Conservation (phyloP, 2,797 vertebrate species). For the Anisognathus igniventris region DNA sequence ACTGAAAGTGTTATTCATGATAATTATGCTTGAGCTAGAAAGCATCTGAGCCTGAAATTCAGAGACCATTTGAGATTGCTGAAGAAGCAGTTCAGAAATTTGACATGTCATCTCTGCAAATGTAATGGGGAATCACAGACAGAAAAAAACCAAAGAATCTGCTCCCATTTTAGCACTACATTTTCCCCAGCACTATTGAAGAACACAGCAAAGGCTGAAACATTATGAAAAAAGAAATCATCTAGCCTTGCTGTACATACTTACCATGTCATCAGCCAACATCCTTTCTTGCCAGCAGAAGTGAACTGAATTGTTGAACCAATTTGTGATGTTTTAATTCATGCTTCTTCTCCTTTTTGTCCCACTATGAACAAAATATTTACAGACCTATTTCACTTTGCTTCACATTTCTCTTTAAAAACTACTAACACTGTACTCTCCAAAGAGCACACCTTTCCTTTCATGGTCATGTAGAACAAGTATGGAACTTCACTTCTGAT, state of each 20-base stretch:
- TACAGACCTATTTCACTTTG: background rate
- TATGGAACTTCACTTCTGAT: background rate
- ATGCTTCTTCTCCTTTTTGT: background rate
- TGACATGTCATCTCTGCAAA: background rate
- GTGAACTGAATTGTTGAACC: background rate
- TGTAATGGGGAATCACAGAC: background rate
- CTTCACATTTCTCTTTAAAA: background rate
- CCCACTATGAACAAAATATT: background rate
- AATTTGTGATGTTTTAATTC: background rate
- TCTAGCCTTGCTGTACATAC: background rate
- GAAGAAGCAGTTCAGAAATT: conserved; percentile 14
- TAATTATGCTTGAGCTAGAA: background rate
- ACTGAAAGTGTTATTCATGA: background rate
- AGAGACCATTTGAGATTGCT: background rate
- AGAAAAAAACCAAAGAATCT: background rate
- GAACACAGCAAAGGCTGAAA: background rate
- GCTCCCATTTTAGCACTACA: background rate
- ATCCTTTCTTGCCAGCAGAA: background rate
- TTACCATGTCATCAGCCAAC: background rate
- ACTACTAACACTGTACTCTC: background rate
- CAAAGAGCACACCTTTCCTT: background rate
- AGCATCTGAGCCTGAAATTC: background rate
- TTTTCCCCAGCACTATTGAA: background rate
- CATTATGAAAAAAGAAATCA: background rate
- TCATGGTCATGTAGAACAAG: background rate